Percentiles rank a stretch among this genome's conserved stretches.
phyloP scores from a whole-genome alignment of 1,140 invertebrate species.

The Pachyrhynchus sulphureomaculatus region DNA sequence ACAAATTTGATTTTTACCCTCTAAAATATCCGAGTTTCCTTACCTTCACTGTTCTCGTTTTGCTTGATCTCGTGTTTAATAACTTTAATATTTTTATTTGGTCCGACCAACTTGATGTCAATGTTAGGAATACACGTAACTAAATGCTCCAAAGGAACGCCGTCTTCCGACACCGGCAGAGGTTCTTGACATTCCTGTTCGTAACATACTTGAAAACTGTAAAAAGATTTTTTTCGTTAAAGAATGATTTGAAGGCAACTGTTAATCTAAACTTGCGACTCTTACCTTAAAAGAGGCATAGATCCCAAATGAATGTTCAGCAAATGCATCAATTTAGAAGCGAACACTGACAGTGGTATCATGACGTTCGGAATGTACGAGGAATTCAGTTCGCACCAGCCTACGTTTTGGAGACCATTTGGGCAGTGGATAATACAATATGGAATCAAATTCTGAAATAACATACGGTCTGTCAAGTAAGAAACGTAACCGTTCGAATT shows the following conservation, averaged over 20 bases:
- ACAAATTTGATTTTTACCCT: too few relatives aligned
- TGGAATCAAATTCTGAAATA: conserved; percentile 58
- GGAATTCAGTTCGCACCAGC: conserved; percentile 75
- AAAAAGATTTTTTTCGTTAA: conserved; percentile 1
- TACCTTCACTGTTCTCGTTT: conserved; percentile 28
- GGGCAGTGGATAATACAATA: conserved; percentile 66
- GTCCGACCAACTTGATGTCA: conserved; percentile 51
- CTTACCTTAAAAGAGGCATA: conserved; percentile 70
- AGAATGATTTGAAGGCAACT: too few relatives aligned
- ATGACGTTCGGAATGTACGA: conserved; percentile 70
- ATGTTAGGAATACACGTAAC: conserved; percentile 80
- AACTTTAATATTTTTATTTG: conserved; percentile 49
- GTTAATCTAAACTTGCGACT: too few relatives aligned
- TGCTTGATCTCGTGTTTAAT: conserved; percentile 44
- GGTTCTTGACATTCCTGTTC: conserved; percentile 65
- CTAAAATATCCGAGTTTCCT: neutral
- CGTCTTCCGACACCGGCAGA: conserved; percentile 59
- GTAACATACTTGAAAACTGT: conserved; percentile 77
- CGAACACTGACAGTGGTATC: conserved; percentile 64
- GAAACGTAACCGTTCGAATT: conserved; percentile 21
- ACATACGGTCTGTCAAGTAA: too few relatives aligned
- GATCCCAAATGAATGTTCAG: conserved; percentile 65
- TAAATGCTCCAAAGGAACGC: conserved; percentile 83
- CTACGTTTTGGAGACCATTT: conserved; percentile 47
- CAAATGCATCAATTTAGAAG: conserved; percentile 62